Conservation (phyloP, 35 echinoderm and acorn worm genomes). For the Apostichopus parvimensis region DNA sequence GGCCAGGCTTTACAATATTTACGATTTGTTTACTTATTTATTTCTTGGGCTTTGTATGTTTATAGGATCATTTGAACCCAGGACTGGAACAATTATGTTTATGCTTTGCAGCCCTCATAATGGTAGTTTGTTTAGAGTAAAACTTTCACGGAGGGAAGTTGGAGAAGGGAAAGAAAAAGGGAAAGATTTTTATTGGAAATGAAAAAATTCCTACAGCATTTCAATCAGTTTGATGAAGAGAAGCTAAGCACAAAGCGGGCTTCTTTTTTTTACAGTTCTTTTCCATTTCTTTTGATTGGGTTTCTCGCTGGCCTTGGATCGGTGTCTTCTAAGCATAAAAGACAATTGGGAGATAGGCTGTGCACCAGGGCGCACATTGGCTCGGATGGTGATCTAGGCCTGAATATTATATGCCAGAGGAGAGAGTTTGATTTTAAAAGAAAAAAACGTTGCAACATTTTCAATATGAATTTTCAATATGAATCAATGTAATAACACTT, state of each 20-base stretch:
- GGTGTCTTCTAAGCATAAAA: not conserved
- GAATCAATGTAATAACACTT: too few relatives aligned
- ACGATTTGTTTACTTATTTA: constrained; percentile 63
- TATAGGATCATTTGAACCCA: constrained; percentile 35
- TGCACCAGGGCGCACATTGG: not conserved
- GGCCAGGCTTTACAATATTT: constrained; percentile 43
- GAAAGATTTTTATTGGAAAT: constrained; percentile 35
- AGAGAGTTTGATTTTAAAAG: too few relatives aligned
- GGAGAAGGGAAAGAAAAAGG: not conserved
- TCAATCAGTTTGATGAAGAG: constrained; percentile 49
- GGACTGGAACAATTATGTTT: constrained; percentile 57
- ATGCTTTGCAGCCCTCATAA: constrained; percentile 53
- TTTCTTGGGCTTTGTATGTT: constrained; percentile 30
- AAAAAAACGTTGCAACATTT: too few relatives aligned
- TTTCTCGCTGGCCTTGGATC: not conserved
- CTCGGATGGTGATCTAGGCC: not conserved
- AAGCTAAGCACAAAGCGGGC: not conserved
- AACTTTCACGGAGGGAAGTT: constrained; percentile 42
- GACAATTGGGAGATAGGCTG: not conserved
- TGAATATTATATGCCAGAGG: not conserved
- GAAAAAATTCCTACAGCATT: constrained; percentile 51
- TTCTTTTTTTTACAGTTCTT: constrained; percentile 17
- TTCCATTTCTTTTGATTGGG: constrained; percentile 22
- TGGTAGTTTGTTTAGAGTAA: constrained; percentile 61
- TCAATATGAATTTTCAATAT: too few relatives aligned